phyloP scores from a whole-genome alignment of 2,113 vertebrate genomes.

The Pycnonotus jocosus region DNA sequence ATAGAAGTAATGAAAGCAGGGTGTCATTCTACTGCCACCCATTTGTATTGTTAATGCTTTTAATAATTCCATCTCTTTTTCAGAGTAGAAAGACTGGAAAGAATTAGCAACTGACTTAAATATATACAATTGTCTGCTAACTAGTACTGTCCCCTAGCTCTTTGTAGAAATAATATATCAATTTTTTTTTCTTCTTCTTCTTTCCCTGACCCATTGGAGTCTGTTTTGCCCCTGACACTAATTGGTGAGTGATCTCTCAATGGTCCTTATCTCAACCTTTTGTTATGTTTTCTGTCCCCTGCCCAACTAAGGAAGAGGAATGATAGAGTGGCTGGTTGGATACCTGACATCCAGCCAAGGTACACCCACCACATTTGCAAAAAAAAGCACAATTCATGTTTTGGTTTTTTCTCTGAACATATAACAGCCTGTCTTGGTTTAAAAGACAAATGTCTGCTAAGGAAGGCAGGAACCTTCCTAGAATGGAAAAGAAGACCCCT shows the following conservation, averaged over 20 bases:
- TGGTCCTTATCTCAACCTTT: background rate
- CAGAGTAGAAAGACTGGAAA: background rate
- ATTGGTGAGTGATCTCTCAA: background rate
- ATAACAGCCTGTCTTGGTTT: background rate
- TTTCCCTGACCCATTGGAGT: background rate
- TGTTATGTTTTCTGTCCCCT: background rate
- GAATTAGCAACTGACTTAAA: background rate
- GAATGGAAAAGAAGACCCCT: background rate
- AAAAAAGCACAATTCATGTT: background rate
- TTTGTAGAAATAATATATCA: background rate
- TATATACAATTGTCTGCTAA: background rate
- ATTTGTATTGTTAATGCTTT: background rate
- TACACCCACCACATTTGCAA: background rate
- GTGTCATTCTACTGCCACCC: background rate
- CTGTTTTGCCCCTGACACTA: background rate
- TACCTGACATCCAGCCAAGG: background rate
- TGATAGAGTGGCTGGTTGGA: background rate
- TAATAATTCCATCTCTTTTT: background rate
- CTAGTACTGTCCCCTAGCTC: background rate
- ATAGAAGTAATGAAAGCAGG: background rate
- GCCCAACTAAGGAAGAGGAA: background rate
- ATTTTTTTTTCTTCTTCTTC: background rate
- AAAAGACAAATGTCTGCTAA: background rate
- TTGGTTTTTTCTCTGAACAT: background rate
- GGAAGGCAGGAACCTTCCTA: background rate